Conservation (phyloP, 2,113 vertebrate genomes). For the Rhegmatorhina hoffmannsi region DNA sequence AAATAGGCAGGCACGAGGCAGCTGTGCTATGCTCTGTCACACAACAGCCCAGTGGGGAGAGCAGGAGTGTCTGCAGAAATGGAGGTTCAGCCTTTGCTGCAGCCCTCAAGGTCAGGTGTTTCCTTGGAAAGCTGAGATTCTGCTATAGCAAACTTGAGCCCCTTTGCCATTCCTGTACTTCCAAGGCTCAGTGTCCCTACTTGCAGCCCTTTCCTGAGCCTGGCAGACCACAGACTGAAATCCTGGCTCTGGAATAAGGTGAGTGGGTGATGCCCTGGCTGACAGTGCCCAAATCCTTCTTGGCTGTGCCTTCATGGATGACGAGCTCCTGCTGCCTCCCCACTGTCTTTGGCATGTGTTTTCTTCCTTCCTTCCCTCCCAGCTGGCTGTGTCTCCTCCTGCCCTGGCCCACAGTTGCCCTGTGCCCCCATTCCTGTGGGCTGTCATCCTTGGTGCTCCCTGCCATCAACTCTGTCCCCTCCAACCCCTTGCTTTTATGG, state of each 20-base stretch:
- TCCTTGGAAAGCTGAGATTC: not conserved
- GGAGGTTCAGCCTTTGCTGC: not conserved
- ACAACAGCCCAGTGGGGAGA: accelerated
- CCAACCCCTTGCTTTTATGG: not conserved
- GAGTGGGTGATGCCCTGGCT: not conserved
- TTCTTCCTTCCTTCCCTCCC: not conserved
- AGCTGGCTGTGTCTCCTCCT: not conserved
- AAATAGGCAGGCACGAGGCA: not conserved
- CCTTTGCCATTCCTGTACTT: not conserved
- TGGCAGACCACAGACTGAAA: not conserved
- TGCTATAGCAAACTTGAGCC: not conserved
- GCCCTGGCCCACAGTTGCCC: not conserved
- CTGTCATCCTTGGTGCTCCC: not conserved
- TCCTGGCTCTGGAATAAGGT: not conserved
- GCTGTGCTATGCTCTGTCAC: not conserved
- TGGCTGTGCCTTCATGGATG: not conserved
- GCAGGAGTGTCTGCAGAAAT: not conserved
- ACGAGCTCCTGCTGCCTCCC: not conserved
- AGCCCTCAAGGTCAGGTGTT: too few species aligned
- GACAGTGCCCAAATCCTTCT: not conserved
- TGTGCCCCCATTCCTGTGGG: not conserved
- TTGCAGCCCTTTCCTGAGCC: not conserved
- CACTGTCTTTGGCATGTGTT: not conserved
- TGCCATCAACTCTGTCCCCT: not conserved
- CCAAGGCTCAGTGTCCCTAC: not conserved